Evolutionary conservation across 2,113 vertebrate species (phyloP).

Genomic region (Lagenorhynchus albirostris): DNA sequence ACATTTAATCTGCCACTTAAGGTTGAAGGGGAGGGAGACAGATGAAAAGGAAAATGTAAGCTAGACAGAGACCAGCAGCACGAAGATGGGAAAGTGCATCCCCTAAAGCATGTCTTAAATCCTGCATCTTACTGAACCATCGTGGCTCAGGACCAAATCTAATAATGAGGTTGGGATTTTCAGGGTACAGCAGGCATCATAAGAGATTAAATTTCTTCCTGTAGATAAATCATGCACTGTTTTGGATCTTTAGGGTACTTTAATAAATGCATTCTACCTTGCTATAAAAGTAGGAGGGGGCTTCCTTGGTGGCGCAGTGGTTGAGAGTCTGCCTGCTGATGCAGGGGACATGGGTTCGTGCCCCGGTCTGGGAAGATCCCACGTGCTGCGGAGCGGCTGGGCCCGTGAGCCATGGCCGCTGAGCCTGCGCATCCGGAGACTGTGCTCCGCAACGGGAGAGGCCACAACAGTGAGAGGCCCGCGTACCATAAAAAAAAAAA

Average conservation of each 20-base stretch:
- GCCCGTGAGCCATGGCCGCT: too few species aligned
- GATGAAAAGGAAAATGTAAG: neutral
- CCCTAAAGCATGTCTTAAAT: neutral
- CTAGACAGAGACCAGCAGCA: too few species aligned
- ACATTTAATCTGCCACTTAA: neutral
- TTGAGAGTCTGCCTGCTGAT: too few species aligned
- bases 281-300: neutral
- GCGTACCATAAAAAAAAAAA: too few species aligned
- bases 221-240: neutral
- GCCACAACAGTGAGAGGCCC: too few species aligned
- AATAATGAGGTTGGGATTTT: neutral
- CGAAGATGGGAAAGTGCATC: neutral
- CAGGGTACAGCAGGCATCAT: neutral
- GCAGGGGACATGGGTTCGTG: too few species aligned
- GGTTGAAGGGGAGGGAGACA: neutral
- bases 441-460: too few species aligned
- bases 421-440: too few species aligned
- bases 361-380: too few species aligned
- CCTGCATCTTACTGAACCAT: neutral
- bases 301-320: too few species aligned
- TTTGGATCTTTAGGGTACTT: neutral
- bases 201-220: neutral
- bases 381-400: too few species aligned
- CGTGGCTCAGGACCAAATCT: neutral
- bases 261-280: neutral